Base-by-base conservation (phyloP, 2,113 vertebrate species). In the Ivindomyrus marchei region DNA sequence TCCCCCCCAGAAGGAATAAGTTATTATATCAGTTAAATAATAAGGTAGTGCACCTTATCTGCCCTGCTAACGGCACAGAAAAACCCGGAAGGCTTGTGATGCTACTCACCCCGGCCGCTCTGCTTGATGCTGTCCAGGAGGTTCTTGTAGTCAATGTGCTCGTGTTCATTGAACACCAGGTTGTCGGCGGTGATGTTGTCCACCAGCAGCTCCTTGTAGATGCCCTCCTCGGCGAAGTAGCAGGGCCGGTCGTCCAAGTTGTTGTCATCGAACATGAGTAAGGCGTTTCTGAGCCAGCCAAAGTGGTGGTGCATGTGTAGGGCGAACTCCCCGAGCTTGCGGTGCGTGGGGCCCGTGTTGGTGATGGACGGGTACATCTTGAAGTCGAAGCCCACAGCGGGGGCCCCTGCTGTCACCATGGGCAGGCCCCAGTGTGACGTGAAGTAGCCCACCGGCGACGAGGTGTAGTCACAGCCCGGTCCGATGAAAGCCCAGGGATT, bases 351-450 rank as follows among this genome's bases (percentile, higher is more conserved):
- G 0, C 98, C 98, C 0, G 96, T 94, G 87, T 98, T 97, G 31
- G 98, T 98, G 92, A 97, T 96, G 77, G 97, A 94, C 0, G 95
- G 93, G 92, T 94, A 98, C 3, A 95, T 92, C 0, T 91, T 91
- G 0, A 13, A 92, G 21, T 95, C 89, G 86, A 99, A 98, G 4
- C 96, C 98, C 21, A 96, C 92, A 0, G 98, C 98, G 0, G 97
- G 94, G 0, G 97, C 98, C 0, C 97, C 98, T 0, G 97, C 98
- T 0, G 98, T 99, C 13, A 99, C 94, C 93, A 98, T 95, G 0
- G 98, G 98, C 0, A 99, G 94, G 0, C 92, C 94, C 98, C 98
- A 98, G 92, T 98, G 97, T n/a, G 95, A 94, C 0, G 97, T 96
- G 93, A 97, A 98, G 0, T 97, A 96, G 0, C 96, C 97, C 0